Evolutionary conservation across 1,140 invertebrate species (phyloP), one percentile per base, ranked within the genome.

Genomic region (Hyles vespertilio): DNA sequence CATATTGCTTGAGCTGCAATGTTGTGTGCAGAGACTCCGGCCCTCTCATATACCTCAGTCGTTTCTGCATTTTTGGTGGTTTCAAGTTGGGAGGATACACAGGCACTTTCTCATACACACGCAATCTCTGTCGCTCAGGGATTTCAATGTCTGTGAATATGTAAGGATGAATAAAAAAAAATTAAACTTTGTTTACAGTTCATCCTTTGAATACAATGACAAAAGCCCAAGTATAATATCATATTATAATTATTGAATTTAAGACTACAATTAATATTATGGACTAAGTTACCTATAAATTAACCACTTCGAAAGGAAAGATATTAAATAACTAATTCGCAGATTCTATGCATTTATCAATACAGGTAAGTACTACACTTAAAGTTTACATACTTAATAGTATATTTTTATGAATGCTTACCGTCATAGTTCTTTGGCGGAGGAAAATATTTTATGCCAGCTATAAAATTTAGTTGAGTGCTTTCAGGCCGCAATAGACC

Each of bases 1-100:
- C 98, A 92, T 93, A 99, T 70, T 99, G 97, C 70, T 95, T 94
- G 72, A 98, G 94, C 53, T 96, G 90, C 3, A 99, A 89, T 50
- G 91, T 91, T 77, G 96, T 98, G 68, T 98, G 96, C 50, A 97
- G 72, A 22, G 78, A 45, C 89, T 99, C 98, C 5, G 96, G 96
- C 1, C 98, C 98, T 79, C 97, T 91, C 94, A 98, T 97, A 33
- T 94, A 93, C 33, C 91, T 90, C 0, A 97, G 82, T 50, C 91
- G 91, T 76, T 96, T 98, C 62, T 93, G 93, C 94, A 97, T 96
- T 89, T 96, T 97, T 8, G 94, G 95, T 12, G 94, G 91, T 72
- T 92, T 92, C 3, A 94, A 69, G 50, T 89, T 91, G 2, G 91
- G 61, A 47, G 92, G 92, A 81, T 93, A 94, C 45, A 88, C 88